Percentiles rank a stretch among this genome's conserved stretches.
These are phyloP conservation scores for Rhadinocentrus ornatus DNA, from an alignment of 2,797 vertebrate genomes.

Conservation along the genomic window DNA sequence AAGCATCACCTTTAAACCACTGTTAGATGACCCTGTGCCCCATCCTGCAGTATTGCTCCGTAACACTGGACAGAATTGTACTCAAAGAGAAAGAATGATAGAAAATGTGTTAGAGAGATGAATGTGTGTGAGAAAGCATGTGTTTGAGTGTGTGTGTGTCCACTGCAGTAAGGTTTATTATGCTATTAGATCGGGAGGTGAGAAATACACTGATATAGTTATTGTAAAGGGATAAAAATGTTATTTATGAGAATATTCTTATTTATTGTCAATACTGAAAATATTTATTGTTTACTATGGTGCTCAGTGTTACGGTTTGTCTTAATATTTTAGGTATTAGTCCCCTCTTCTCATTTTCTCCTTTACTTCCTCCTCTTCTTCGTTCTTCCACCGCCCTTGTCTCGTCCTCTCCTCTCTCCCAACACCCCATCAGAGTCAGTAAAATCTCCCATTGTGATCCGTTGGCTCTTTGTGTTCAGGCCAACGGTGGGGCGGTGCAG, in stretches of 20 bases:
- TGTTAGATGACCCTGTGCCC: slow-evolving; percentile 47
- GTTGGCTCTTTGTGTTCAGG: slow-evolving; percentile 58
- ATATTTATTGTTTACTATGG: slow-evolving; percentile 69
- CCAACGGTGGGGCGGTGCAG: slow-evolving; percentile 23
- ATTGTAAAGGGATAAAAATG: slow-evolving; percentile 42
- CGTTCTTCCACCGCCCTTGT: background rate
- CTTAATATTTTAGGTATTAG: slow-evolving; percentile 70
- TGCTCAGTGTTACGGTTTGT: slow-evolving; percentile 71
- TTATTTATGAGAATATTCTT: slow-evolving; percentile 66
- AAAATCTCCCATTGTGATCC: slow-evolving; percentile 52
- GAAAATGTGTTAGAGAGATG: slow-evolving; percentile 5
- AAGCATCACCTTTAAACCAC: slow-evolving; percentile 59
- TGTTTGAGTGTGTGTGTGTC: slow-evolving; percentile 41
- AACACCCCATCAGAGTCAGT: slow-evolving; percentile 19
- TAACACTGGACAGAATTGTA: slow-evolving; percentile 57
- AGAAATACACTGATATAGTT: slow-evolving; percentile 38
- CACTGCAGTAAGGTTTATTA: slow-evolving; percentile 36
- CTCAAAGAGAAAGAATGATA: slow-evolving; percentile 25
- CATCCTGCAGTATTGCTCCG: slow-evolving; percentile 59
- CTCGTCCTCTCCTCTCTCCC: slow-evolving; percentile 17
- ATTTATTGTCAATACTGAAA: slow-evolving; percentile 70
- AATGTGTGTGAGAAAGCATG: slow-evolving; percentile 13
- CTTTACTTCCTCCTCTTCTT: slow-evolving; percentile 16
- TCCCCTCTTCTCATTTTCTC: slow-evolving; percentile 22
- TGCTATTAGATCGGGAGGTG: slow-evolving; percentile 40